These are phyloP conservation scores for Parauchenoglanis ngamensis DNA, from an alignment of 2,797 vertebrate species.

Conservation along the genomic window DNA sequence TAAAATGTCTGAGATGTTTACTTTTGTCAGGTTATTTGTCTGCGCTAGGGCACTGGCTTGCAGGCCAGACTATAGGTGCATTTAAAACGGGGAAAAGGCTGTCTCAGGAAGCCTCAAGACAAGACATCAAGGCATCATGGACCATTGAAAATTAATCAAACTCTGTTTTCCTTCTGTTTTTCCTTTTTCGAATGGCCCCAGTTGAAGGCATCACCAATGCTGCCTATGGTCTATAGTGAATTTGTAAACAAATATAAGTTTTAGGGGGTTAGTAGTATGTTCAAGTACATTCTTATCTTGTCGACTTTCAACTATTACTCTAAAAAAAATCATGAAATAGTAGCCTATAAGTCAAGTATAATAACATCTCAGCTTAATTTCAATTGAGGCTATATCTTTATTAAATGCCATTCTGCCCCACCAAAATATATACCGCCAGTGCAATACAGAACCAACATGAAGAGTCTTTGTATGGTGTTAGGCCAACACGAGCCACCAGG, in stretches of 20 bases:
- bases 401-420: neutral
- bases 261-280: no score
- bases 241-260: no score
- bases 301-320: neutral
- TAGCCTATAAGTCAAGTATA: neutral
- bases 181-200: no score
- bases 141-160: no score
- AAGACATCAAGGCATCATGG: no score
- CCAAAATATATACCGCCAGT: neutral
- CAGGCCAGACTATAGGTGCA: neutral
- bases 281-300: no score
- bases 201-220: no score
- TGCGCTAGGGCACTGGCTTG: neutral
- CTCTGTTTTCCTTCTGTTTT: no score
- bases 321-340: neutral
- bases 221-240: no score
- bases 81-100: no score
- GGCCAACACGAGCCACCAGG: neutral
- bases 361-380: neutral
- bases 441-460: neutral
- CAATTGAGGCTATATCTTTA: neutral
- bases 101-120: no score
- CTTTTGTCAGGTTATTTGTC: neutral
- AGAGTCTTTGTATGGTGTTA: neutral
- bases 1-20: neutral